phyloP scores from a whole-genome alignment of 2,888 invertebrate genomes.

The Apoderus coryli region DNA sequence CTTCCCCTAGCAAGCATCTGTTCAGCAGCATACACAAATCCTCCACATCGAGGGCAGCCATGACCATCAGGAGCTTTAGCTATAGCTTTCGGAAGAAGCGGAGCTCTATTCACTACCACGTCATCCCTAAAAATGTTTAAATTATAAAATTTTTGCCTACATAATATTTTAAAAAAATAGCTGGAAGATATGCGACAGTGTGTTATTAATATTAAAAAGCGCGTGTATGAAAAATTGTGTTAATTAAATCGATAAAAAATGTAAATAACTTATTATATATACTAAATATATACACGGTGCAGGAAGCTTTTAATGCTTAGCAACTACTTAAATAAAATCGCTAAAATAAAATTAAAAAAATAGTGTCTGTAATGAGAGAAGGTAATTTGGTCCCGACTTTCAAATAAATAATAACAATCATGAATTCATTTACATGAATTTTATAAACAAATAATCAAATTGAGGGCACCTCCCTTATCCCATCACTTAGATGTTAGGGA shows the following conservation, averaged over 20 bases:
- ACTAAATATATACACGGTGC: no score
- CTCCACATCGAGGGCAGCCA: constrained; percentile 81
- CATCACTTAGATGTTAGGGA: constrained; percentile 39
- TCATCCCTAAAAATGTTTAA: no score
- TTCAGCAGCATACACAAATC: constrained; percentile 81
- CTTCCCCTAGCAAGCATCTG: constrained; percentile 83
- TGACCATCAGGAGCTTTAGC: constrained; percentile 73
- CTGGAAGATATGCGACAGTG: no score
- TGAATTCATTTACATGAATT: no score
- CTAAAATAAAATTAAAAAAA: background rate
- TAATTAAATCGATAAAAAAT: no score
- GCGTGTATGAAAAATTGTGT: no score
- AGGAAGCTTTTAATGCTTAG: no score
- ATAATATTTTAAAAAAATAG: no score
- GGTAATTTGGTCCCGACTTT: constrained; percentile 28
- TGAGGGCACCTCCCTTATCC: constrained; percentile 67
- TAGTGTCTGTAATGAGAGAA: constrained; percentile 31
- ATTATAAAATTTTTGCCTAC: no score
- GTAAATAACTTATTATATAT: no score
- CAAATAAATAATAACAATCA: background rate
- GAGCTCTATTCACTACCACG: constrained; percentile 24
- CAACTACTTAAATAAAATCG: no score
- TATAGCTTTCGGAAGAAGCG: constrained; percentile 43
- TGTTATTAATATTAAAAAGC: no score
- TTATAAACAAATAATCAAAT: constrained; percentile 21